These are phyloP conservation scores for Heloderma charlesbogerti DNA, from an alignment of 2,113 vertebrate species.

Conservation along the genomic window DNA sequence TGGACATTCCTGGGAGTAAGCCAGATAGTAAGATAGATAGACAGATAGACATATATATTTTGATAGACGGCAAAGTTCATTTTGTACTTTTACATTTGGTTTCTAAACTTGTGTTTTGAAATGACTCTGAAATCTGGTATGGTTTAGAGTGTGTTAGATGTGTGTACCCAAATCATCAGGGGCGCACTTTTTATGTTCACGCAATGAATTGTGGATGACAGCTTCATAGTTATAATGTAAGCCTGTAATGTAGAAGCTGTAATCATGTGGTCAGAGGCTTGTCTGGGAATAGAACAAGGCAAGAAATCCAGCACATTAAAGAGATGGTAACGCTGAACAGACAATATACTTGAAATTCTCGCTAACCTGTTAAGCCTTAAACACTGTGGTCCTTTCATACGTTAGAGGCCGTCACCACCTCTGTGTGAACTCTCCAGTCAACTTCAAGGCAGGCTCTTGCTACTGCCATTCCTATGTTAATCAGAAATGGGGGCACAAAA, in stretches of 20 bases:
- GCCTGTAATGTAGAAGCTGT: neutral
- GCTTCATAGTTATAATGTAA: constrained; percentile 27
- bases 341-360: neutral
- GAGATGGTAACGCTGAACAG: neutral
- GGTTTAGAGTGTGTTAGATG: constrained; percentile 24
- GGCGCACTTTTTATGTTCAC: neutral
- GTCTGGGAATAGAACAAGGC: constrained; percentile 7
- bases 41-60: too few species aligned
- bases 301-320: constrained; percentile 15
- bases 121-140: constrained; percentile 29
- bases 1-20: neutral
- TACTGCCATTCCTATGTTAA: neutral
- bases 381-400: neutral
- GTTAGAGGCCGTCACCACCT: neutral
- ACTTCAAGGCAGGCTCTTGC: neutral
- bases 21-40: too few species aligned
- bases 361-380: neutral
- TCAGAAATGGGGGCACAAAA: neutral
- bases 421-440: neutral
- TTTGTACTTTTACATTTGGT: neutral
- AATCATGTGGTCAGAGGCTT: neutral
- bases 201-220: constrained; percentile 6
- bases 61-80: constrained; percentile 5
- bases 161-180: neutral
- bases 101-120: constrained; percentile 27